Evolutionary conservation across 2,797 vertebrate genomes (phyloP).

Genomic region (Chloroceryle amazona): DNA sequence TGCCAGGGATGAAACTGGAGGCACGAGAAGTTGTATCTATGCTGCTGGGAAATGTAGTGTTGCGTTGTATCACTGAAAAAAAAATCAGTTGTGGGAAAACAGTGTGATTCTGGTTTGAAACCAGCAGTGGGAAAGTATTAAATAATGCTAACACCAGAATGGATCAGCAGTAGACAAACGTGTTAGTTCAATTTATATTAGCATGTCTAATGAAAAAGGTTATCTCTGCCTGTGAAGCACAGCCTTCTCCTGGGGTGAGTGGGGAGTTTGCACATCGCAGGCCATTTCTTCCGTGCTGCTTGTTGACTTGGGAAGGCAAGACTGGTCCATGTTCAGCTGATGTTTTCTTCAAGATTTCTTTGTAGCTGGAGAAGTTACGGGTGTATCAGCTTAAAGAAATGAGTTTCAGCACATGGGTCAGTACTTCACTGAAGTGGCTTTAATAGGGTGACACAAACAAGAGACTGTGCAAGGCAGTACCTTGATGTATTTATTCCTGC

Average conservation of each 20-base stretch:
- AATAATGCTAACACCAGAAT: neutral
- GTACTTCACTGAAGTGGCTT: neutral
- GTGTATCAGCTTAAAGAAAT: neutral
- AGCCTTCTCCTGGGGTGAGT: neutral
- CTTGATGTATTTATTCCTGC: rapidly evolving
- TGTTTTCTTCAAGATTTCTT: neutral
- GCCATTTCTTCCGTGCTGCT: neutral
- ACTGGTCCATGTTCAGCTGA: neutral
- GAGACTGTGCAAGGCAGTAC: neutral
- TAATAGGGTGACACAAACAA: neutral
- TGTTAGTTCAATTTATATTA: neutral
- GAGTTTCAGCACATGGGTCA: neutral
- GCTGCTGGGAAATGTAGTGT: neutral
- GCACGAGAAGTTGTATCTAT: neutral
- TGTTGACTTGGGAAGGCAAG: neutral
- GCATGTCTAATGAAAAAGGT: neutral
- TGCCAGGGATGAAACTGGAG: neutral
- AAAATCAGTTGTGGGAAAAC: neutral
- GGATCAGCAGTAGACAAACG: neutral
- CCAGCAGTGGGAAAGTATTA: neutral
- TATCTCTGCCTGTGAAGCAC: neutral
- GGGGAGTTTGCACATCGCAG: neutral
- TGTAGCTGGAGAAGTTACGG: neutral
- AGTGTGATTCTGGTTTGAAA: neutral
- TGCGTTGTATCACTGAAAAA: neutral